These are phyloP conservation scores for Thysanoteuthis rhombus DNA, from an alignment of 2,888 invertebrate species.

Conservation along the genomic window DNA sequence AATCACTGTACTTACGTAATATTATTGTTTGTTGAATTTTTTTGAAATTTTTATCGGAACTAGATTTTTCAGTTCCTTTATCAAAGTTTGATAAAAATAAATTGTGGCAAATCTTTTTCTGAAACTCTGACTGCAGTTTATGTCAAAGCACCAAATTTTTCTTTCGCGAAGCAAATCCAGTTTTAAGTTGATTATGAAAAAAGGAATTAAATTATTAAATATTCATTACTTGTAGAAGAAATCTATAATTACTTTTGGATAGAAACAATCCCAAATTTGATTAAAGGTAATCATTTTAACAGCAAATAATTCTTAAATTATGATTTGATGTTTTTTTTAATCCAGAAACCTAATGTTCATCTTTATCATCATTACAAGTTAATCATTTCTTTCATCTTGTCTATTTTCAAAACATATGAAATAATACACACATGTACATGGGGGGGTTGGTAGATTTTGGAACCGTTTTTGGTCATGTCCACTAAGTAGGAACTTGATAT, in stretches of 20 bases:
- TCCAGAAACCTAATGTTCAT: background rate
- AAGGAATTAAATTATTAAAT: background rate
- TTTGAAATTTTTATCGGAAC: background rate
- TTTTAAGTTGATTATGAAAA: background rate
- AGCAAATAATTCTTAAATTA: background rate
- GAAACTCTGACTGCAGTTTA: background rate
- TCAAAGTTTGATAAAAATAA: background rate
- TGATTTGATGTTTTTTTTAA: background rate
- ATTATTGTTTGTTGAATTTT: background rate
- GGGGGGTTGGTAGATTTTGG: no score
- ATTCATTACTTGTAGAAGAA: background rate
- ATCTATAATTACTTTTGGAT: background rate
- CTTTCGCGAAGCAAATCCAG: background rate
- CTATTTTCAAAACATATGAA: no score
- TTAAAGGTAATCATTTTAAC: background rate
- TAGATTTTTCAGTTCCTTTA: no score
- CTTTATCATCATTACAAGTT: background rate
- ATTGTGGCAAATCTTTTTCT: background rate
- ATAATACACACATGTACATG: no score
- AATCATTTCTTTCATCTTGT: background rate
- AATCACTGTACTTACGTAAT: background rate
- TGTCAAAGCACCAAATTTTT: background rate
- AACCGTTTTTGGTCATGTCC: no score
- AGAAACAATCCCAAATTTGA: background rate
- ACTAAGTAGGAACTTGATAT: no score